Base-by-base conservation (phyloP, 2,113 vertebrate genomes). In the Elephas maximus region DNA sequence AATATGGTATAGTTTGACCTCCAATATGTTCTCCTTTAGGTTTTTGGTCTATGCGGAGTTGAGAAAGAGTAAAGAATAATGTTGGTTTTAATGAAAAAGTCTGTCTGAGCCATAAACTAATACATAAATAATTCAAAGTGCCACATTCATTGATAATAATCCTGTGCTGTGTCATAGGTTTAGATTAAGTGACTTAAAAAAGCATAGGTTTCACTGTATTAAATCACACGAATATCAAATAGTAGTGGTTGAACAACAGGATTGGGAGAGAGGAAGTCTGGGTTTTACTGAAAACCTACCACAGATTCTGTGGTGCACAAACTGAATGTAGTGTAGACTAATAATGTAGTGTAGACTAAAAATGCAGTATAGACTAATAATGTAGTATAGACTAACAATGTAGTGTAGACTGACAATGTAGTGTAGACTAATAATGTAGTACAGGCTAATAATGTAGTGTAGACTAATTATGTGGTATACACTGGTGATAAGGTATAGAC, bases 181-280 rank as follows among this genome's bases (percentile, higher is more conserved):
- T 91, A 90, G 53, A 28, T 60, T 48, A 63, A 41, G 7, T 94
- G 74, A 91, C 18, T 87, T 92, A 73, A 89, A 85, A 37, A 81
- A 41, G 10, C 21, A 30, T 10, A 15, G 53, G 4, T 57, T 10
- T 1, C 45, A 8, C 7, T 74, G 5, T 37, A 41, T 69, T 95
- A 11, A 73, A 78, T 88, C 26, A 63, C 53, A 62, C 5, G 24
- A 82, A 26, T 37, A 65, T 84, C 33, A 90, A 45, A 44, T 8
- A 51, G n/a, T 77, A 84, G 77, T 85, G 8, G 33, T 11, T 24
- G 37, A 97, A 48, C 11, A 23, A 57, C 3, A 83, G 65, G 6
- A 62, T 51, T 63, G 11, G 57, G 8, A 8, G 7, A 24, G 8
- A 94, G 77, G 57, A 92, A 80, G 11, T 6, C 30, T 28, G 4